Conservation (phyloP, 2,797 vertebrate genomes). For the Schizopygopsis pylzovi region DNA sequence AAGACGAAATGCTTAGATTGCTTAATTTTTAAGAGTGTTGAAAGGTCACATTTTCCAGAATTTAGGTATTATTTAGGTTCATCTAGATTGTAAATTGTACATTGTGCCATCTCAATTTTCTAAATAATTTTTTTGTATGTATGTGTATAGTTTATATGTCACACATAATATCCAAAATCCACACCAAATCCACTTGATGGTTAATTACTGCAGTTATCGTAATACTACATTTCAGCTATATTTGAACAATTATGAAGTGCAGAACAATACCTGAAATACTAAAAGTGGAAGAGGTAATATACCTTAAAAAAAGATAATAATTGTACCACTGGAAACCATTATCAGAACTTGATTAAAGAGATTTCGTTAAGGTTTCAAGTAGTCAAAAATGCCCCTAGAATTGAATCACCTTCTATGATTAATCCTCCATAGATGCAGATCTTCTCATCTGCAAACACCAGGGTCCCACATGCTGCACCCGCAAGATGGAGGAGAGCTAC, state of each 20-base stretch:
- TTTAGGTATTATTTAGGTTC: not conserved
- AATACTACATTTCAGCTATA: not conserved
- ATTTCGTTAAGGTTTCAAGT: not conserved
- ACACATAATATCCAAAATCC: not conserved
- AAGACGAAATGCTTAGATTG: not conserved
- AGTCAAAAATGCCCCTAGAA: not conserved
- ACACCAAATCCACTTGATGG: not conserved
- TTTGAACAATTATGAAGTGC: not conserved
- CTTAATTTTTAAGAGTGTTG: not conserved
- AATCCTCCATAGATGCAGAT: constrained; percentile 74
- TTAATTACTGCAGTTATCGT: not conserved
- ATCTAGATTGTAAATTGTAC: not conserved
- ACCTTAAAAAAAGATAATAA: not conserved
- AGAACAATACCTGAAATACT: not conserved
- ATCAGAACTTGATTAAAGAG: not conserved
- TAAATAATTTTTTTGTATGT: not conserved
- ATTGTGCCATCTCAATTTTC: not conserved
- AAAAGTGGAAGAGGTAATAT: not conserved
- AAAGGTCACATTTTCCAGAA: too few species aligned
- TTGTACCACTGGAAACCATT: not conserved
- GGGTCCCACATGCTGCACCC: constrained; percentile 87
- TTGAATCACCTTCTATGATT: not conserved
- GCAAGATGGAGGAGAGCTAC: constrained; percentile 92
- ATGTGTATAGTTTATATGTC: not conserved
- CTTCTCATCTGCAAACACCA: constrained; percentile 85